phyloP scores from a whole-genome alignment of 2,797 vertebrate species.

The Chrysocyon brachyurus region DNA sequence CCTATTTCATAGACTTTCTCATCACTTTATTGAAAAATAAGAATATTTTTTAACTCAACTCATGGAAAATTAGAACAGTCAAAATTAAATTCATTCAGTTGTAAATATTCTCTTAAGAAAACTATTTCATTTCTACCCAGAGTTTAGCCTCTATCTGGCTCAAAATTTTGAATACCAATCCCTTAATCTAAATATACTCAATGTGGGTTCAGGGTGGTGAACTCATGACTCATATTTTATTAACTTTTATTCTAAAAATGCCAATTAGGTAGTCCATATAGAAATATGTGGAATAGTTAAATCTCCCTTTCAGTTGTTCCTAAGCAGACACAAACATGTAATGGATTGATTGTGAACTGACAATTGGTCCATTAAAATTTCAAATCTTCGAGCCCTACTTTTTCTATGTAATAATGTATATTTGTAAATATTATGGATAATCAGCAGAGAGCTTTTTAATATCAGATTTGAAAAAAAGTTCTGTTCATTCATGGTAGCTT shows the following conservation, averaged over 20 bases:
- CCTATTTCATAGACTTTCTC: conserved; percentile 71
- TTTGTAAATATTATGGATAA: conserved; percentile 63
- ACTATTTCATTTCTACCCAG: conserved; percentile 63
- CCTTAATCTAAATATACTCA: conserved; percentile 59
- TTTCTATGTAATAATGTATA: conserved; percentile 61
- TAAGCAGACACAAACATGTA: conserved; percentile 34
- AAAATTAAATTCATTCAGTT: conserved; percentile 71
- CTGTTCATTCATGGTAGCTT: conserved; percentile 61
- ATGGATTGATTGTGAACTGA: conserved; percentile 37
- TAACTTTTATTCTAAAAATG: conserved; percentile 55
- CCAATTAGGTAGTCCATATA: conserved; percentile 55
- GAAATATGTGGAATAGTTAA: conserved; percentile 63
- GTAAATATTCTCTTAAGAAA: conserved; percentile 72
- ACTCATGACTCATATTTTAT: conserved; percentile 44
- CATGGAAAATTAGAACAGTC: conserved; percentile 77
- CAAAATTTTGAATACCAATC: conserved; percentile 68
- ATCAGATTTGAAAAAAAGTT: conserved; percentile 70
- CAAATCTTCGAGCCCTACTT: conserved; percentile 53
- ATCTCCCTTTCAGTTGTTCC: conserved; percentile 47
- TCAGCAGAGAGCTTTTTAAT: conserved; percentile 60
- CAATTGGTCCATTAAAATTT: conserved; percentile 62
- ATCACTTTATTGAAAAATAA: conserved; percentile 80
- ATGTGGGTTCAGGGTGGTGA: conserved; percentile 50
- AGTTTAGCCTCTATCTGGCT: conserved; percentile 68
- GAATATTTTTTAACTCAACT: conserved; percentile 71